phyloP scores from a whole-genome alignment of 2,888 invertebrate species.

The Epinotia ramella region DNA sequence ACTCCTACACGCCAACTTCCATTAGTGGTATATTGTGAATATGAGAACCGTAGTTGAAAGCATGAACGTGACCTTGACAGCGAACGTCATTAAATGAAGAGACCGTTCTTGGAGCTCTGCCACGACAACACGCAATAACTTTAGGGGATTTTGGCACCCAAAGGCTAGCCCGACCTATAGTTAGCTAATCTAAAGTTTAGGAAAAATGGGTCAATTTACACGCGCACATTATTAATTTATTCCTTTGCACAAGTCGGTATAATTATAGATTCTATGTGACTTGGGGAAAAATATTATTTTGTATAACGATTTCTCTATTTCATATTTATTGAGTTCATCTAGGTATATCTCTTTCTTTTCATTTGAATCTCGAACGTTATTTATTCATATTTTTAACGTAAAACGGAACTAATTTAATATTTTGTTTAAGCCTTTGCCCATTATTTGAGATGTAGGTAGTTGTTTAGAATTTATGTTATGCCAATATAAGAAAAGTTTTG shows the following conservation, averaged over 20 bases:
- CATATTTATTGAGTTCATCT: neutral
- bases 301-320: neutral
- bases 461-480: neutral
- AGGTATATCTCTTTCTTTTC: neutral
- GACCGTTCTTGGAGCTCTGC: too few species aligned
- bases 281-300: neutral
- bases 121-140: too few species aligned
- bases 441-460: neutral
- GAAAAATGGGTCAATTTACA: neutral
- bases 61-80: too few species aligned
- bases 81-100: too few species aligned
- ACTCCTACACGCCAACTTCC: too few species aligned
- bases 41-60: too few species aligned
- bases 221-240: neutral
- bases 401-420: neutral
- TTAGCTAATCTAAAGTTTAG: neutral
- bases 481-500: neutral
- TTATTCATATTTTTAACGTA: too few species aligned
- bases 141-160: too few species aligned
- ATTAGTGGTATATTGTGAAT: too few species aligned
- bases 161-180: neutral
- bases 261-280: neutral
- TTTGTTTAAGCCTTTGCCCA: neutral
- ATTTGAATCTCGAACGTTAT: neutral
- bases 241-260: neutral